Base-by-base conservation (phyloP, 2,797 vertebrate genomes). In the Allobates femoralis region DNA sequence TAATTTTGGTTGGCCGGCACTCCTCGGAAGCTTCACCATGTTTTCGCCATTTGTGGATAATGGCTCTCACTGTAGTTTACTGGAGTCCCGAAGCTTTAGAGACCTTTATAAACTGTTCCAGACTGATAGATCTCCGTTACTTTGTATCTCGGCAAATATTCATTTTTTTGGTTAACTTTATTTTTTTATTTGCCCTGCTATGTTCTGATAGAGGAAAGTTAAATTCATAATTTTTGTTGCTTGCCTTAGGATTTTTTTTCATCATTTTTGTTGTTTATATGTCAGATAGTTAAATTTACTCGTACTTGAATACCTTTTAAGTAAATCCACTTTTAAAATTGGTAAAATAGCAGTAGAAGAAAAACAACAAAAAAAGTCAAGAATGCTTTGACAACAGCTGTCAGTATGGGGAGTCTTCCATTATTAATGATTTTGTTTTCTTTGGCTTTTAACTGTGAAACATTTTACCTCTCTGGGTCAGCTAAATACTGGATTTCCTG, bases 291-390 rank as follows among this genome's bases (percentile, higher is more conserved):
- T 66, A 30, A 18, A 32, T 16, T 32, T 66, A 16, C 28, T 66
- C 21, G 18, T 28, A 62, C 23, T 28, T 12, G 16, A 18, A 30
- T 34, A n/a, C 87, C n/a, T 89, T 90, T 86, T 90, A 41, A 19
- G 3, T 73, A 58, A 73, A 56, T 5, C 23, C 10, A 28, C 82
- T 89, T 83, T 67, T 89, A 90, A 88, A 89, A 81, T 87, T 66
- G 83, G 74, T 89, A 79, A 82, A 85, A 46, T 76, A 89, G 88
- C 79, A 89, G 79, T 81, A 84, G 73, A 83, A 71, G 23, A 73
- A 30, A 46, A 46, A 89, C 85, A 3, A 32, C 14, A 74, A 84
- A 80, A 69, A 87, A 12, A 80, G 37, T 14, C 41, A 75, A 82
- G 37, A 77, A 55, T 34, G 28, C 84, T 86, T 69, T 87, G 66